Conservation (phyloP, 2,113 vertebrate species). For the Cettia cetti region DNA sequence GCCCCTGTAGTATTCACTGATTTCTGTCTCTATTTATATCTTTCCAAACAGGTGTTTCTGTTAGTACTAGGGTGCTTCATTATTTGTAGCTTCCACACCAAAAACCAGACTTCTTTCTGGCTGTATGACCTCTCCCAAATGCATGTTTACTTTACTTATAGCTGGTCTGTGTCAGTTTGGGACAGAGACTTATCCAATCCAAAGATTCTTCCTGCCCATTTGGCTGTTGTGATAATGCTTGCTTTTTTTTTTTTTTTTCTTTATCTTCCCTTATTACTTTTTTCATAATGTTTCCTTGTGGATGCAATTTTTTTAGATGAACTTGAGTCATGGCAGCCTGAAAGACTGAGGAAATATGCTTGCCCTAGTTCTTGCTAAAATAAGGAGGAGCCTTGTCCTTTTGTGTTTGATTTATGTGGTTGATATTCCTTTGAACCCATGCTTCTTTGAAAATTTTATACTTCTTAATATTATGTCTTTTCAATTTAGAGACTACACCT, state of each 20-base stretch:
- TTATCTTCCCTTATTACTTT: background rate
- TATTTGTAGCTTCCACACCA: background rate
- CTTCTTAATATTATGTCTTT: background rate
- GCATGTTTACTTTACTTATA: accelerated
- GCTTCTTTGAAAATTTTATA: background rate
- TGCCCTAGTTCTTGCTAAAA: background rate
- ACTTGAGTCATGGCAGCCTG: background rate
- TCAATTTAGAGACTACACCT: background rate
- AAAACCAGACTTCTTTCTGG: background rate
- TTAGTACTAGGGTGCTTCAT: background rate
- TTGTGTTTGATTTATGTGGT: background rate
- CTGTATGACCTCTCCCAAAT: background rate
- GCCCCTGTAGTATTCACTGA: background rate
- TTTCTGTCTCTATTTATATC: background rate
- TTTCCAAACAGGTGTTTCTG: background rate
- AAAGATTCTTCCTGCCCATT: background rate
- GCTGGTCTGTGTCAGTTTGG: background rate
- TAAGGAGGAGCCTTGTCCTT: background rate
- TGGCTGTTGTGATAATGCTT: background rate
- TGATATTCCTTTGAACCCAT: background rate
- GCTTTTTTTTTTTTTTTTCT: no score
- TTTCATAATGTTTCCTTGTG: background rate
- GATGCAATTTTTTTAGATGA: background rate
- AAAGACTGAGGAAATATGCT: background rate
- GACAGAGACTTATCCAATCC: no score